Evolutionary conservation across 2,888 invertebrate species (phyloP).

Genomic region (Aspidiotus rigidus): DNA sequence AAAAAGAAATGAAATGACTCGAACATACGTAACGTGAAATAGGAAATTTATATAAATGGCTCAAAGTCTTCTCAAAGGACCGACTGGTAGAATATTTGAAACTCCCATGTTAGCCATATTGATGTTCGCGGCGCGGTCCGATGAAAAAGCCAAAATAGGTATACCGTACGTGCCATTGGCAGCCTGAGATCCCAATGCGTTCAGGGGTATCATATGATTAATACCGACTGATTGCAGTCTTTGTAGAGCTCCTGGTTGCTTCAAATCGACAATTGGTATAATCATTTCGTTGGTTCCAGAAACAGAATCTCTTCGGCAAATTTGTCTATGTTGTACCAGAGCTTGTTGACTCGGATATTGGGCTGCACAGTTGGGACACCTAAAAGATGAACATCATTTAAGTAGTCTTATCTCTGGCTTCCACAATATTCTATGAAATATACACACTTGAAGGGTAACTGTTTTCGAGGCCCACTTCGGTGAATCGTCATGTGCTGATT

Average conservation of each 20-base stretch:
- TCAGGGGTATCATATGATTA: constrained; percentile 63
- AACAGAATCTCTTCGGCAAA: constrained; percentile 48
- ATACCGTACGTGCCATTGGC: constrained; percentile 55
- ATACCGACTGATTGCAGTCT: constrained; percentile 59
- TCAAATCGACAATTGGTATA: constrained; percentile 62
- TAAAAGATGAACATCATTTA: constrained; percentile 24
- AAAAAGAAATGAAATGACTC: constrained; percentile 5
- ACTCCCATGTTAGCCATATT: constrained; percentile 58
- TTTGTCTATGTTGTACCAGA: constrained; percentile 55
- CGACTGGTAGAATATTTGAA: constrained; percentile 60
- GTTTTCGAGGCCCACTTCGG: constrained; percentile 46
- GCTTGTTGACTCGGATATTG: constrained; percentile 57
- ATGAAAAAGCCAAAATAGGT: constrained; percentile 60
- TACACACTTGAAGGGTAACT: constrained; percentile 43
- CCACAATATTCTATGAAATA: constrained; percentile 36
- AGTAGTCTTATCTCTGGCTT: neutral
- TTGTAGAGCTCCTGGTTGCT: constrained; percentile 56
- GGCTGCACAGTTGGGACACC: constrained; percentile 63
- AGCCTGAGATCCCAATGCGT: constrained; percentile 50
- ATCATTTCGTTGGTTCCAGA: constrained; percentile 53
- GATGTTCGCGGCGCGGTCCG: constrained; percentile 51
- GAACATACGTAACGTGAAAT: too few relatives aligned
- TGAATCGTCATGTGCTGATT: constrained; percentile 47
- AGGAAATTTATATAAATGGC: constrained; percentile 11
- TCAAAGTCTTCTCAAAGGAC: constrained; percentile 51